phyloP scores from a whole-genome alignment of 2,888 invertebrate species.

The Mylabris sibirica region DNA sequence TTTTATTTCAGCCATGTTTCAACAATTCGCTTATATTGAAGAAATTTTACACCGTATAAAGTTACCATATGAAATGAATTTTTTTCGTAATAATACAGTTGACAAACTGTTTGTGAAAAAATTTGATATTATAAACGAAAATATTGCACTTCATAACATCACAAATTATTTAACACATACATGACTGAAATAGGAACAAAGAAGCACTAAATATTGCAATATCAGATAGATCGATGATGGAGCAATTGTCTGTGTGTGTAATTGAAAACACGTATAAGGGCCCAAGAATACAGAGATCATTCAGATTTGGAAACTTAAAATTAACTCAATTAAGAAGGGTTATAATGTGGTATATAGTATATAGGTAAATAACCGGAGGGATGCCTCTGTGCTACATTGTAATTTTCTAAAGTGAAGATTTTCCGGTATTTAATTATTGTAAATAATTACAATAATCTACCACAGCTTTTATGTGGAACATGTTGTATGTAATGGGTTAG shows the following conservation, averaged over 20 bases:
- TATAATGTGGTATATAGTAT: too few species aligned
- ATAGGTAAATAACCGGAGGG: too few species aligned
- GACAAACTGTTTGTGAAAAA: background rate
- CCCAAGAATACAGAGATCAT: too few species aligned
- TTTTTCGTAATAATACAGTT: background rate
- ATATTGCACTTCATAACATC: background rate
- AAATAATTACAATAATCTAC: too few species aligned
- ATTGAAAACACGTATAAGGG: too few species aligned
- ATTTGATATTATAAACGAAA: background rate
- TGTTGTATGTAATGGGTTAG: background rate
- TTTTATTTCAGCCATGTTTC: constrained; percentile 4
- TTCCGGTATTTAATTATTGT: too few species aligned
- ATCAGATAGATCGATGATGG: too few species aligned
- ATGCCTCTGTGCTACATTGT: background rate
- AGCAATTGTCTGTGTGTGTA: too few species aligned
- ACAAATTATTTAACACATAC: background rate
- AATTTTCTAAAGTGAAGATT: background rate
- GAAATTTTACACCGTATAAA: constrained; percentile 10
- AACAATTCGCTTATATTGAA: constrained; percentile 6
- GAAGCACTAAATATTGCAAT: background rate
- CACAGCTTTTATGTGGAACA: background rate
- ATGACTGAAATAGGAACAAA: background rate
- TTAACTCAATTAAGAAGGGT: too few species aligned
- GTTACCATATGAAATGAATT: background rate
- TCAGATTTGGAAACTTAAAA: too few species aligned